A percentile compares a stretch with the other conserved stretches of the same genome.
These are phyloP conservation scores for Oreocharis arfaki DNA, from an alignment of 2,113 vertebrate genomes.

Conservation along the genomic window DNA sequence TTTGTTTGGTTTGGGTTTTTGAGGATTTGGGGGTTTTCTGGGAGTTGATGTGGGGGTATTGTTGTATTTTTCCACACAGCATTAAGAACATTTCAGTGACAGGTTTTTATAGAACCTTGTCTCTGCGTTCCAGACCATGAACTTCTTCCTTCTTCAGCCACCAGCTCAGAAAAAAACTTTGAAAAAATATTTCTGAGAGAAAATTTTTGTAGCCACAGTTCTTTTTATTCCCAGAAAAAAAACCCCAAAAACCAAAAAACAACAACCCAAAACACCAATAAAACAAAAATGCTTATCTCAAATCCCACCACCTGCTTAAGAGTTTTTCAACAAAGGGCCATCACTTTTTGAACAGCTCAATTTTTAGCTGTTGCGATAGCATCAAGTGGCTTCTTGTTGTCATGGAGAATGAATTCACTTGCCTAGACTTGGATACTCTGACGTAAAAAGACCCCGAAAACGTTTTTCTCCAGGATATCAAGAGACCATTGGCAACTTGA, in stretches of 20 bases:
- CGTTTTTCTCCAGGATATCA: not conserved
- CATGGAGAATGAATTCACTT: not conserved
- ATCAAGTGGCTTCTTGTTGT: not conserved
- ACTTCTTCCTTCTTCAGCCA: not conserved
- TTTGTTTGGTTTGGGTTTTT: not conserved
- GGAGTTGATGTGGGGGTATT: accelerated
- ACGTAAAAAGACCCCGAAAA: not conserved
- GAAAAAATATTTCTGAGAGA: not conserved
- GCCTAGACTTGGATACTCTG: not conserved
- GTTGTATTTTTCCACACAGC: not conserved
- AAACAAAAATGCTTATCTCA: not conserved
- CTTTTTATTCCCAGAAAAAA: accelerated
- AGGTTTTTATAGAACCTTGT: not conserved
- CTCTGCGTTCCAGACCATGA: not conserved
- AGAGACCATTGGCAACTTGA: not conserved
- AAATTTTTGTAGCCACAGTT: not conserved
- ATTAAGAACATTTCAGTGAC: not conserved
- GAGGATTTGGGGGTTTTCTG: accelerated
- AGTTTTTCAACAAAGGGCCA: not conserved
- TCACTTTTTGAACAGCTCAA: not conserved
- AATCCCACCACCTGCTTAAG: not conserved
- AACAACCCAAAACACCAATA: not conserved
- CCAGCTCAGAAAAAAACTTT: not conserved
- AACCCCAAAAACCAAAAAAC: too few relatives aligned
- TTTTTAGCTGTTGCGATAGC: not conserved